phyloP scores from a whole-genome alignment of 2,113 vertebrate genomes.

The Tringa solitaria region DNA sequence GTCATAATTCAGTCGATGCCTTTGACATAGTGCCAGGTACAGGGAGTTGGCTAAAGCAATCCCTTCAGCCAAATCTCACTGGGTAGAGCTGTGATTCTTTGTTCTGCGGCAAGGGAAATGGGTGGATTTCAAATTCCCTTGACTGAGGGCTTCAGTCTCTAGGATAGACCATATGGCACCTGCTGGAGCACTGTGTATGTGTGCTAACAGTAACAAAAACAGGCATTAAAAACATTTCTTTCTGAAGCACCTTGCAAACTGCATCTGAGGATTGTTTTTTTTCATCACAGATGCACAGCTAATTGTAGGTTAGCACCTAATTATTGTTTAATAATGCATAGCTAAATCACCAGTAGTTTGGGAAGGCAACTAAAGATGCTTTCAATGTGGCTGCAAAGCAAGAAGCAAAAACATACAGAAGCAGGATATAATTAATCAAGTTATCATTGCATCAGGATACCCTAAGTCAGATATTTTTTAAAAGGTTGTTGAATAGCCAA shows the following conservation, averaged over 20 bases:
- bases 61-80: not conserved
- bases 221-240: not conserved
- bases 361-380: not conserved
- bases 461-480: not conserved
- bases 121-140: not conserved
- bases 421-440: not conserved
- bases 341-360: not conserved
- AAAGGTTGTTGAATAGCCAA: not conserved
- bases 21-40: not conserved
- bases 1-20: not conserved
- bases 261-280: not conserved
- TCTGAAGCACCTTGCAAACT: not conserved
- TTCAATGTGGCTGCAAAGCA: not conserved
- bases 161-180: not conserved
- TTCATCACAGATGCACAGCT: not conserved
- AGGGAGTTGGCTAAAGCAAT: not conserved
- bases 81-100: not conserved
- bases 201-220: not conserved
- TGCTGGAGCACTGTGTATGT: not conserved
- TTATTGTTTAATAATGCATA: not conserved
- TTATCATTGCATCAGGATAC: not conserved
- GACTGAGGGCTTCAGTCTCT: not conserved
- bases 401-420: not conserved
- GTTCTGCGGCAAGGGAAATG: not conserved
- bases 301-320: not conserved